Evolutionary conservation across 2,113 vertebrate species (phyloP), one percentile per base, ranked within the genome.

Genomic region (Propithecus coquereli): DNA sequence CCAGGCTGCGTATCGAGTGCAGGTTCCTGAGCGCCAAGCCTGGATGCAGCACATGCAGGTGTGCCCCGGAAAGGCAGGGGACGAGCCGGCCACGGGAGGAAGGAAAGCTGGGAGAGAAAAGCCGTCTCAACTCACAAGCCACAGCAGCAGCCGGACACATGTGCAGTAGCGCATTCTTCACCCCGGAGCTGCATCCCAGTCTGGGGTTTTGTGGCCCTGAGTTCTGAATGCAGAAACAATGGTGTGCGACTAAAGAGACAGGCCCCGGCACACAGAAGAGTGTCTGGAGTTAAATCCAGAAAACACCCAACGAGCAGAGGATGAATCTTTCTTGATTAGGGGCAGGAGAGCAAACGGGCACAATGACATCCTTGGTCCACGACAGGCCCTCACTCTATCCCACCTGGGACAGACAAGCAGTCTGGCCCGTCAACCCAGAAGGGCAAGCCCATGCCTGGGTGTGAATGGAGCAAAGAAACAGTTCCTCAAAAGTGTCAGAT

Each of bases 201-300:
- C 82, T 88, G 57, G 59, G 59, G 8, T 16, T 57, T 89, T 13
- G 3, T 76, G 85, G 66, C 12, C 61, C 88, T 76, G 85, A 89
- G 59, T 92, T 66, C 40, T 85, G 40, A 94, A 85, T 37, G 59
- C 37, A 85, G 71, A 65, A 91, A 85, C 40, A 45, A 40, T 17
- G 79, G 47, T 6, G 0, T 27, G 18, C 25, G 34, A 63, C 43
- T 57, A 59, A 71, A 37, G 30, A 17, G 25, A 37, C 37, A 37
- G 47, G 12, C 16, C 79, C 50, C 13, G 6, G n/a, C 11, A 40
- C 37, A 18, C 45, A 86, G 54, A 30, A 34, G 45, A 30, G 23
- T 23, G 32, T 40, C 11, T 30, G 85, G 43, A 25, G 13, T 83
- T 63, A 30, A 50, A 73, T 74, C 52, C 40, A 66, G 82, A 63